Percentiles rank a stretch among this genome's conserved stretches.
Evolutionary conservation across 2,113 vertebrate species (phyloP).

Genomic region (Hippocampus barbouri): DNA sequence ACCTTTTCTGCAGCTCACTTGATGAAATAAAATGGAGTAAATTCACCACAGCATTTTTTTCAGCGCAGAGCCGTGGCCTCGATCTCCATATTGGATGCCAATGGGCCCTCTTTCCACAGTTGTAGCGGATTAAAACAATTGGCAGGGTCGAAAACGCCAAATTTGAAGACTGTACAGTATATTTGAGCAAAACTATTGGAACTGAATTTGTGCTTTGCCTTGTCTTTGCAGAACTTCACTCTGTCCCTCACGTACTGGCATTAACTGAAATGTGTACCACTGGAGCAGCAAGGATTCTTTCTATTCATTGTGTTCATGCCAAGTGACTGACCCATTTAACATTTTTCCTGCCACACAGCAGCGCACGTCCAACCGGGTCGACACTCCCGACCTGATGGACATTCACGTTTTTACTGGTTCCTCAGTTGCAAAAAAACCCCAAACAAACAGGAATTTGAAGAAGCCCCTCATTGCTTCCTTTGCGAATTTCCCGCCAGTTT

Average conservation of each 20-base stretch:
- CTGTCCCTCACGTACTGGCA: slow-evolving; percentile 55
- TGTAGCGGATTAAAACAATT: neutral
- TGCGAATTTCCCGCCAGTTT: slow-evolving; percentile 23
- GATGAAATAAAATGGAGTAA: too few species aligned
- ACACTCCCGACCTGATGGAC: slow-evolving; percentile 31
- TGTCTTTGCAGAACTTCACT: slow-evolving; percentile 55
- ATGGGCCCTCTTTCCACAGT: neutral
- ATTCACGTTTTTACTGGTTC: slow-evolving; percentile 26
- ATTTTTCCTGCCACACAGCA: slow-evolving; percentile 39
- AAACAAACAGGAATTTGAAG: slow-evolving; percentile 36
- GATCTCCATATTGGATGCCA: neutral
- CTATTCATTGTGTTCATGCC: slow-evolving; percentile 41
- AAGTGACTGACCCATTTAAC: slow-evolving; percentile 35
- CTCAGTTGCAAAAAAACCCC: slow-evolving; percentile 5
- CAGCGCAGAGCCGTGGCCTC: neutral
- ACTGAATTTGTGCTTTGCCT: slow-evolving; percentile 6
- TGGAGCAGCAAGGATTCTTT: slow-evolving; percentile 45
- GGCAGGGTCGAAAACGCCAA: neutral
- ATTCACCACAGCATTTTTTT: too few species aligned
- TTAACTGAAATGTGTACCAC: slow-evolving; percentile 49
- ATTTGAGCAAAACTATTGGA: neutral
- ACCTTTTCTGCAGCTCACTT: too few species aligned
- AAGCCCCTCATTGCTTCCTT: slow-evolving; percentile 27
- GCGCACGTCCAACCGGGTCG: slow-evolving; percentile 33
- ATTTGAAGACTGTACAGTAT: neutral